phyloP scores from a whole-genome alignment of 1,140 invertebrate species.

The Chrysopa pallens region DNA sequence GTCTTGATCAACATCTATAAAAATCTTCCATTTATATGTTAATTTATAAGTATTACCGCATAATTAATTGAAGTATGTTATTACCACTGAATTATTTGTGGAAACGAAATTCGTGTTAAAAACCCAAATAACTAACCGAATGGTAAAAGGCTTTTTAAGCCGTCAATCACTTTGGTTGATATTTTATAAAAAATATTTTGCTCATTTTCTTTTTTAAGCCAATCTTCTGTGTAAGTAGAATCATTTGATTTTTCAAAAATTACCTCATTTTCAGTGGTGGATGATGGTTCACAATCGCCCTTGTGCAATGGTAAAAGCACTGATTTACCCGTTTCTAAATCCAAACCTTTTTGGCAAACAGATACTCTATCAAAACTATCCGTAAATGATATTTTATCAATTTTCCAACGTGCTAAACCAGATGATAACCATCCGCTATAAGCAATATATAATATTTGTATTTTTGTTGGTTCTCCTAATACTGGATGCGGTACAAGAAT shows the following conservation, averaged over 20 bases:
- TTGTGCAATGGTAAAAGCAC: slow-evolving; percentile 52
- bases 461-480: slow-evolving; percentile 46
- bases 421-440: slow-evolving; percentile 87
- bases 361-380: slow-evolving; percentile 72
- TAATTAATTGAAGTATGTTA: too few relatives aligned
- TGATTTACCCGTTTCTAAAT: slow-evolving; percentile 52
- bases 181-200: too few relatives aligned
- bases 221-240: slow-evolving; percentile 4
- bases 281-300: slow-evolving; percentile 51
- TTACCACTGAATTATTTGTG: too few relatives aligned
- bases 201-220: not conserved
- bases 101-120: too few relatives aligned
- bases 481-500: slow-evolving; percentile 79
- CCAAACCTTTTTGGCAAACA: slow-evolving; percentile 54
- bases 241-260: slow-evolving; percentile 14
- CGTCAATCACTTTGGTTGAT: not conserved
- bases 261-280: slow-evolving; percentile 11
- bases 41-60: too few relatives aligned
- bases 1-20: too few relatives aligned
- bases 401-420: slow-evolving; percentile 54
- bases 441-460: slow-evolving; percentile 66
- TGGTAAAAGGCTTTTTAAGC: too few relatives aligned
- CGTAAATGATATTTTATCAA: slow-evolving; percentile 68
- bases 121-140: too few relatives aligned
- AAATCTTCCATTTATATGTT: too few relatives aligned